Conservation (phyloP, 2,797 vertebrate genomes). For the Enteromius mattozi region DNA sequence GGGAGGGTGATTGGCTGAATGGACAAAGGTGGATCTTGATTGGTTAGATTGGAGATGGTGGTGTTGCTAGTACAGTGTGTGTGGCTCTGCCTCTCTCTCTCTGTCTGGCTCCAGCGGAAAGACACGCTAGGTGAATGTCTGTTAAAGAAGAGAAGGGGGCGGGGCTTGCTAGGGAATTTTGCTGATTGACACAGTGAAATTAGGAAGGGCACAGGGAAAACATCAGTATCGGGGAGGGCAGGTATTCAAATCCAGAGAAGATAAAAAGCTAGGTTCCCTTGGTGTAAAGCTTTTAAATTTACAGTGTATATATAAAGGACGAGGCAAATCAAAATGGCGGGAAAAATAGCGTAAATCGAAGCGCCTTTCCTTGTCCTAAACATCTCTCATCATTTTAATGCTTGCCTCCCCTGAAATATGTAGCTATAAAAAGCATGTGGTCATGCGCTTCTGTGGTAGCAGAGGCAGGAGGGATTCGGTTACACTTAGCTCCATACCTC, state of each 20-base stretch:
- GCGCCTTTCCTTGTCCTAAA: constrained; percentile 12
- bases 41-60: constrained; percentile 70
- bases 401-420: constrained; percentile 22
- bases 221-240: constrained; percentile 62
- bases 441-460: constrained; percentile 67
- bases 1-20: constrained; percentile 60
- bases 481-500: constrained; percentile 76
- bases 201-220: constrained; percentile 61
- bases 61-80: constrained; percentile 58
- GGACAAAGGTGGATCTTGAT: constrained; percentile 71
- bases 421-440: constrained; percentile 56
- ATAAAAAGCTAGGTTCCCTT: constrained; percentile 68
- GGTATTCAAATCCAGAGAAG: constrained; percentile 54
- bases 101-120: constrained; percentile 57
- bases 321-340: constrained; percentile 36
- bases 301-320: constrained; percentile 60
- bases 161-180: constrained; percentile 52
- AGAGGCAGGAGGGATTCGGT: constrained; percentile 70
- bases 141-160: constrained; percentile 56
- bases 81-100: constrained; percentile 56
- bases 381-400: constrained; percentile 2
- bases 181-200: constrained; percentile 58
- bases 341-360: constrained; percentile 31
- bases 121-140: constrained; percentile 62
- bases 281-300: constrained; percentile 75